A percentile compares a stretch with the other conserved stretches of the same genome.
Evolutionary conservation across 2,797 vertebrate genomes (phyloP).

Genomic region (Lacerta bilineata): DNA sequence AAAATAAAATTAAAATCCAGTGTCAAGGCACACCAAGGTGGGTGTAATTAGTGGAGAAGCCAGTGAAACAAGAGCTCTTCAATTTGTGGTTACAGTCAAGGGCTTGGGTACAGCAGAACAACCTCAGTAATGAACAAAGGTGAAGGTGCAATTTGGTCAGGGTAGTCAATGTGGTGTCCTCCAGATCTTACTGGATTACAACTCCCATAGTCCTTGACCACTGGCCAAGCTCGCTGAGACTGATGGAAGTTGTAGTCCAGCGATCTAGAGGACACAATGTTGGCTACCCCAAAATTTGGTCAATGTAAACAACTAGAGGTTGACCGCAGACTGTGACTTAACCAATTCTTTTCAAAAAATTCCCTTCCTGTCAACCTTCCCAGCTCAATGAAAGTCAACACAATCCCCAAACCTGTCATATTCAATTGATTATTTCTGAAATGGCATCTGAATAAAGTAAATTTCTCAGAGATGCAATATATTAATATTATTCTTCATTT

Average conservation of each 20-base stretch:
- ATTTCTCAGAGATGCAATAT: background rate
- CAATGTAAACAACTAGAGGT: background rate
- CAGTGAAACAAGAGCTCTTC: background rate
- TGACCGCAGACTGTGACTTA: background rate
- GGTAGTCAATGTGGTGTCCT: too few relatives aligned
- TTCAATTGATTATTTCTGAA: background rate
- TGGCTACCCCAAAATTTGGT: too few relatives aligned
- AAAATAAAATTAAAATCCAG: background rate
- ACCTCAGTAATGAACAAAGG: background rate
- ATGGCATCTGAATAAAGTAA: background rate
- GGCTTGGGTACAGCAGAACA: background rate
- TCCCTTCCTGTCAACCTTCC: background rate
- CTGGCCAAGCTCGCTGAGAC: too few relatives aligned
- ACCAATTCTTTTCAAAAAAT: accelerated
- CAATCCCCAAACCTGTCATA: background rate
- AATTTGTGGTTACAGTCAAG: background rate
- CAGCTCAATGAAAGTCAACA: background rate
- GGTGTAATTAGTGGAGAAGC: background rate
- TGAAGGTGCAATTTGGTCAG: background rate
- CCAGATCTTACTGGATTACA: too few relatives aligned
- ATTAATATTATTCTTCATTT: background rate
- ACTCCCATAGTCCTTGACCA: too few relatives aligned
- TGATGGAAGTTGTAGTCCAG: too few relatives aligned
- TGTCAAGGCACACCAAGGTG: background rate
- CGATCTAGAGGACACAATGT: too few relatives aligned